Base-by-base conservation (phyloP, 2,888 invertebrate genomes). In the Desoria tigrina region DNA sequence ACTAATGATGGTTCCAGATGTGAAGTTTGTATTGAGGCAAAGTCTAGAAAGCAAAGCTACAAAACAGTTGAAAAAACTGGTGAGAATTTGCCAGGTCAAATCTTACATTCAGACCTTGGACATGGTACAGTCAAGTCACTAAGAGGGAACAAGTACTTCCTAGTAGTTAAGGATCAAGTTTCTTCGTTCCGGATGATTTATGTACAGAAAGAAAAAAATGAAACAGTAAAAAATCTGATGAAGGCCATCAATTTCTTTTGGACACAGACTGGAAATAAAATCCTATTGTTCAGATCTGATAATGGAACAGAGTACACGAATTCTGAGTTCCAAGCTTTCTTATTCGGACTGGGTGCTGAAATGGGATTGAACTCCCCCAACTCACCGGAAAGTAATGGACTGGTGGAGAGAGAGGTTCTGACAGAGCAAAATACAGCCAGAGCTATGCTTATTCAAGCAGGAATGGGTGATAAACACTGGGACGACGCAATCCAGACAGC, bases 401-500 rank as follows among this genome's bases (percentile, higher is more conserved):
- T 55, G 21, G 61, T 69, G 24, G 69, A 66, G 32, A 49, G 69
- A 11, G 65, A 68, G 18, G 63, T 65, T 2, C 26, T 65, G 26
- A 63, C 65, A 1, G 63, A 51, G 9, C 63, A 66, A 28, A 59
- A 61, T 24, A 42, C 58, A 18, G 78, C 79, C 4, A 66, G 77
- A 54, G 66, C 78, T 3, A 78, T 79, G 77, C 27, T 80, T n/a
- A 67, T 71, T 24, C 66, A 74, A 18, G 72, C 74, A 27, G 66
- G 76, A 39, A 32, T 79, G 26, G 76, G 76, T 1, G 63, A 71
- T 24, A 28, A 65, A n/a, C 70, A 79, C 45, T 81, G 79, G 79
- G 78, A 77, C 11, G 79, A 81, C 69, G 80, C 78, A 18, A 77
- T 78, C 2, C 74, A 73, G 28, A 78, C 78, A 23, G 78, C 79